Conservation (phyloP, 2,113 vertebrate genomes). For the Pheucticus melanocephalus region DNA sequence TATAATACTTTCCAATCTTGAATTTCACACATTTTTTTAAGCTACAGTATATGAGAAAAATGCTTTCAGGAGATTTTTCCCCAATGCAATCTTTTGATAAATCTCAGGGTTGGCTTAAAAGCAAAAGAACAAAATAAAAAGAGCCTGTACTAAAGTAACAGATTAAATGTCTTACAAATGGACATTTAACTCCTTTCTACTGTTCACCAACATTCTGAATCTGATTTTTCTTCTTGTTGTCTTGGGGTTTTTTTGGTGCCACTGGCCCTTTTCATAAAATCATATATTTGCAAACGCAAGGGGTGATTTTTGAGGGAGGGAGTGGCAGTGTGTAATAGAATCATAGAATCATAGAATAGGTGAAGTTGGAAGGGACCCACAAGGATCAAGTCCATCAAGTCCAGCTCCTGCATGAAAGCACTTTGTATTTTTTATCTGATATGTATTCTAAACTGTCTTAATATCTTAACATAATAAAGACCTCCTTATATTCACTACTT, state of each 20-base stretch:
- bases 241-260: not conserved
- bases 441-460: not conserved
- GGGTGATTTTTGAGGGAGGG: not conserved
- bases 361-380: not conserved
- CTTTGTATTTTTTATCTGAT: not conserved
- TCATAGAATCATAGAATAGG: not conserved
- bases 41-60: slow-evolving; percentile 22
- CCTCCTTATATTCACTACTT: not conserved
- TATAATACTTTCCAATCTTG: slow-evolving; percentile 55
- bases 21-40: slow-evolving; percentile 42
- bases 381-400: not conserved
- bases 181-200: not conserved
- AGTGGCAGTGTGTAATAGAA: not conserved
- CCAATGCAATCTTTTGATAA: slow-evolving; percentile 37
- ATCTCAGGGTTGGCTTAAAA: not conserved
- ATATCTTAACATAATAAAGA: not conserved
- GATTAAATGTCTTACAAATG: not conserved
- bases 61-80: not conserved
- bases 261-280: not conserved
- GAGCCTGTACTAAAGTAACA: not conserved
- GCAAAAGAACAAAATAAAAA: not conserved
- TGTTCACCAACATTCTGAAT: not conserved
- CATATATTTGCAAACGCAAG: not conserved
- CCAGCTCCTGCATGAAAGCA: not conserved
- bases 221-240: not conserved